Base-by-base conservation (phyloP, 2,113 vertebrate species). In the Struthidea cinerea region DNA sequence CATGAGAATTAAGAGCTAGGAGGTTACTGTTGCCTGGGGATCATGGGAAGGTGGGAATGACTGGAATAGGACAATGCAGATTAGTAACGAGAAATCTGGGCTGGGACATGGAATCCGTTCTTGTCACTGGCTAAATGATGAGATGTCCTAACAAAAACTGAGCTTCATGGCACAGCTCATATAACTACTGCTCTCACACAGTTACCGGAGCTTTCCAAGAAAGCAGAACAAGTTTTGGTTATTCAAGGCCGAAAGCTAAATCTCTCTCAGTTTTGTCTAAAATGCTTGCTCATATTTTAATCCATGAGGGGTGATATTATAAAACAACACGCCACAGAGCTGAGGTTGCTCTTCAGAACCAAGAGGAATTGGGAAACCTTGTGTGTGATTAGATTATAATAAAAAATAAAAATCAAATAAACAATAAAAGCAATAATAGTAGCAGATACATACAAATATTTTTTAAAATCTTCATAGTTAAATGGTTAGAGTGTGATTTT, bases 141-240 rank as follows among this genome's bases (percentile, higher is more conserved):
- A 57, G 42, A 41, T 57, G 13, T 60, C 27, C 37, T 50, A 28
- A 59, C 3, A 61, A 23, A 49, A 73, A 24, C 10, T 59, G 28
- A 82, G 8, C 32, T 78, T 64, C 2, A 1, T 9, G 26, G 16
- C n/a, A 75, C 16, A 41, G 1, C 4, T 35, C 16, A 8, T 44
- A 20, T 3, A 64, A 69, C 3, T 14, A 53, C 3, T 20, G 47
- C 7, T 52, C 7, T 24, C 32, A 41, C 3, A 0, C 0, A 4
- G 22, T 42, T 82, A n/a, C 33, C 65, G 49, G 41, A 82, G 13
- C 3, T 64, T 78, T 87, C 47, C 13, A 59, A 44, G 24, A 93
- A 63, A 46, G 6, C 3, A 46, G 11, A 69, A 53, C 2, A 67
- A 71, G 6, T 27, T 53, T 68, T 56, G 10, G 1, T 35, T 73